phyloP scores from a whole-genome alignment of 2,113 vertebrate species.

The Tonatia bakeri region DNA sequence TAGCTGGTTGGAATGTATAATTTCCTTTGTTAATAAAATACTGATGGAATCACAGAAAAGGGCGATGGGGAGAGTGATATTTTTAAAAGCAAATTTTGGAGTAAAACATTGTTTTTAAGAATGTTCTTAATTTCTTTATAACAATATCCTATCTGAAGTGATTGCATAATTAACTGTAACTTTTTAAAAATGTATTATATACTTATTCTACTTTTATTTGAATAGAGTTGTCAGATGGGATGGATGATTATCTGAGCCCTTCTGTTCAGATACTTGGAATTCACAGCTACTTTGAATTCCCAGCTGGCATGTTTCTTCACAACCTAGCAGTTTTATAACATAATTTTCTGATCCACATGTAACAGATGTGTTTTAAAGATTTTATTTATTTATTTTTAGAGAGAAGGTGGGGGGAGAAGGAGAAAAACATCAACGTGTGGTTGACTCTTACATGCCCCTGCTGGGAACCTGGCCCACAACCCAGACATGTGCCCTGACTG shows the following conservation, averaged over 20 bases:
- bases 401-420: no score
- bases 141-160: not conserved
- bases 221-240: not conserved
- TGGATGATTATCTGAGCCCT: not conserved
- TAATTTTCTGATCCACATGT: not conserved
- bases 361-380: not conserved
- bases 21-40: constrained; percentile 23
- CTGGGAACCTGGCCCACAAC: no score
- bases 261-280: constrained; percentile 35
- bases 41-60: not conserved
- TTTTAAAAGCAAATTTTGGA: constrained; percentile 1
- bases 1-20: not conserved
- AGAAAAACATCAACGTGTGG: no score
- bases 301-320: not conserved
- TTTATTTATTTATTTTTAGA: no score
- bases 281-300: constrained; percentile 34
- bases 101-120: constrained; percentile 17
- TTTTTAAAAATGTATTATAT: not conserved
- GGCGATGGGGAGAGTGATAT: not conserved
- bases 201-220: constrained; percentile 6
- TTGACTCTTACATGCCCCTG: no score
- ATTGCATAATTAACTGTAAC: not conserved
- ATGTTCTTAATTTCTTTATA: not conserved
- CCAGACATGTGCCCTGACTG: no score
- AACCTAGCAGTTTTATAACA: not conserved